These are phyloP conservation scores for Proteles cristata DNA, from an alignment of 2,113 vertebrate species.

Conservation along the genomic window DNA sequence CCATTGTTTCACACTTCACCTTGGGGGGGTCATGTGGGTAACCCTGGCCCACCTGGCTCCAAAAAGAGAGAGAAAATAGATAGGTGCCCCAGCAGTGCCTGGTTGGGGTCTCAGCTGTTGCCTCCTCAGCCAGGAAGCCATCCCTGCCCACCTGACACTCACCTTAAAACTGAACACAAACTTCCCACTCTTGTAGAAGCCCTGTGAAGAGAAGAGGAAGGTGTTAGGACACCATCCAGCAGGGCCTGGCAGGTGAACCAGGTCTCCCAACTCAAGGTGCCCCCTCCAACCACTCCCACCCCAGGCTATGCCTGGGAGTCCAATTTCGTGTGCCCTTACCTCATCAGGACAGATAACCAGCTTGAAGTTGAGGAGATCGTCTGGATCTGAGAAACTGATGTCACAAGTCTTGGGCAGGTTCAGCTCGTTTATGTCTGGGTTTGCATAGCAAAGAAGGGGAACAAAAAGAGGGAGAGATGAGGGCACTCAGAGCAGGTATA, in stretches of 20 bases:
- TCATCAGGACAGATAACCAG: constrained; percentile 98
- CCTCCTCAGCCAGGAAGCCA: not conserved
- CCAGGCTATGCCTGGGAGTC: not conserved
- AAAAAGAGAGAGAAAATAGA: constrained; percentile 29
- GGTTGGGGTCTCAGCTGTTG: not conserved
- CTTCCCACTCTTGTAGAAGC: constrained; percentile 96
- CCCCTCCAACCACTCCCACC: too few species aligned
- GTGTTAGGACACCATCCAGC: not conserved
- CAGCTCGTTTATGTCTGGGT: constrained; percentile 95
- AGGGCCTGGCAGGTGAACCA: not conserved
- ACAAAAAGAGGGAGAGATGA: not conserved
- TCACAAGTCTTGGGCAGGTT: constrained; percentile 98
- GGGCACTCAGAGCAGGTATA: not conserved
- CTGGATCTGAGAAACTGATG: constrained; percentile 96
- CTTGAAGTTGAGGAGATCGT: constrained; percentile 97
- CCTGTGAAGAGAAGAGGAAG: constrained; percentile 81
- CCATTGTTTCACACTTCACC: constrained; percentile 99
- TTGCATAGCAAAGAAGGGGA: not conserved
- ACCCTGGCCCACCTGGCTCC: constrained; percentile 94
- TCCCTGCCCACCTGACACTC: constrained; percentile 69
- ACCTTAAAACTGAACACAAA: constrained; percentile 99
- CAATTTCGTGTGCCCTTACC: constrained; percentile 78
- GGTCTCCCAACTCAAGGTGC: not conserved
- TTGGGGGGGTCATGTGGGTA: constrained; percentile 98
- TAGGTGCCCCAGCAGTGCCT: not conserved